phyloP scores from a whole-genome alignment of 2,113 vertebrate species.

The Syngnathus floridae region DNA sequence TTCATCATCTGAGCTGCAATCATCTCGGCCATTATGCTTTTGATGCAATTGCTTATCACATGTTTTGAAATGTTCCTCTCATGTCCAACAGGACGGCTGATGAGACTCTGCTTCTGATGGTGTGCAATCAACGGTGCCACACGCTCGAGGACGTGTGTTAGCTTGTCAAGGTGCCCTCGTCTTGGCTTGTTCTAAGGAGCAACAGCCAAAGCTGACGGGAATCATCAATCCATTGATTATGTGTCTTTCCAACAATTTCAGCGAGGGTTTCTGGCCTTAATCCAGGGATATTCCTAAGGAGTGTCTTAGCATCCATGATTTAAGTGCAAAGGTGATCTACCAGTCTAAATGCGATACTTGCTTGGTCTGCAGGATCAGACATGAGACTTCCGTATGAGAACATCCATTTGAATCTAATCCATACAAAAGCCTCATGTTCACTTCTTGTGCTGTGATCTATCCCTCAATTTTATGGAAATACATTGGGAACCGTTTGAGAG shows the following conservation, averaged over 20 bases:
- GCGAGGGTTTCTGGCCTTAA: neutral
- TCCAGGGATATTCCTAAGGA: neutral
- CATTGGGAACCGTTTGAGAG: slow-evolving; percentile 10
- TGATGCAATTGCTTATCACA: slow-evolving; percentile 13
- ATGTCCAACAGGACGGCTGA: slow-evolving; percentile 10
- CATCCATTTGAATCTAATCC: neutral
- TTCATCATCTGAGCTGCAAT: slow-evolving; percentile 28
- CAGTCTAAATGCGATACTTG: neutral
- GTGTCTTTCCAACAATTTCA: neutral
- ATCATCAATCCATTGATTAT: neutral
- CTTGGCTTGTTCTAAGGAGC: neutral
- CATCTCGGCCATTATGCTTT: slow-evolving; percentile 16
- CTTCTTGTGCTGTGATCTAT: slow-evolving; percentile 7
- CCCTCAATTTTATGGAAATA: neutral
- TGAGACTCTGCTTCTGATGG: neutral
- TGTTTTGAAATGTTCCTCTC: slow-evolving; percentile 16
- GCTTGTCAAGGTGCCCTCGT: slow-evolving; percentile 10
- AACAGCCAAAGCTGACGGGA: neutral
- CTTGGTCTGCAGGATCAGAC: neutral
- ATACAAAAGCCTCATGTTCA: neutral
- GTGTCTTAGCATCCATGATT: neutral
- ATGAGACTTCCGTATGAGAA: neutral
- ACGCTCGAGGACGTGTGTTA: neutral
- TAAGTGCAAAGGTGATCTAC: neutral
- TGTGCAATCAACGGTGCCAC: neutral